A percentile compares a stretch with the other conserved stretches of the same genome.
Conservation (phyloP, 2,113 vertebrate species). For the Numenius arquata region DNA sequence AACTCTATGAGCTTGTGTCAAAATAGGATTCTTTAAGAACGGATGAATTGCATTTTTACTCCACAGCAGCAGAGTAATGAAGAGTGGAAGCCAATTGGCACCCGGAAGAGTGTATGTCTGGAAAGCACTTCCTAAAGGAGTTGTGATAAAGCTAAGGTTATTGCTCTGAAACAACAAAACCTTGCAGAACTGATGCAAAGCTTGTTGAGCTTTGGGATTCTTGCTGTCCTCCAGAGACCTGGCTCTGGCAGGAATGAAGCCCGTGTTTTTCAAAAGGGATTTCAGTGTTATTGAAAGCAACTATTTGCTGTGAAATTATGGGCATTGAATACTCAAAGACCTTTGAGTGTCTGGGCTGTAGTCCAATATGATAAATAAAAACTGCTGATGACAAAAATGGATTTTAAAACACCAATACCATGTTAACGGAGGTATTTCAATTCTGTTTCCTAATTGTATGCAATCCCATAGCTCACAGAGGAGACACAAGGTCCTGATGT, state of each 20-base stretch:
- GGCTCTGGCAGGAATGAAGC: neutral
- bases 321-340: neutral
- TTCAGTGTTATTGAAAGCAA: neutral
- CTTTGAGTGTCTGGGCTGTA: neutral
- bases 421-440: neutral
- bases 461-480: neutral
- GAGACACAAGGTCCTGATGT: neutral
- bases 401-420: neutral
- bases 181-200: neutral
- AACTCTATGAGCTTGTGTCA: neutral
- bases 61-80: neutral
- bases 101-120: neutral
- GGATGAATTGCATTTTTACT: neutral
- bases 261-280: neutral
- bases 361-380: slow-evolving; percentile 16
- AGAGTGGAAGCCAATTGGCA: neutral
- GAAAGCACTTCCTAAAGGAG: neutral
- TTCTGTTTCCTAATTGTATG: neutral
- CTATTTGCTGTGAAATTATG: slow-evolving; percentile 4
- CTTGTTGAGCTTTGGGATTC: neutral
- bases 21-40: neutral
- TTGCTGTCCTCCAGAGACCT: neutral
- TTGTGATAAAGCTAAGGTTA: neutral
- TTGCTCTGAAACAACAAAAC: neutral
- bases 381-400: neutral